These are phyloP conservation scores for Drosophila peninsularis DNA, from an alignment of 2,888 invertebrate species.

Conservation along the genomic window DNA sequence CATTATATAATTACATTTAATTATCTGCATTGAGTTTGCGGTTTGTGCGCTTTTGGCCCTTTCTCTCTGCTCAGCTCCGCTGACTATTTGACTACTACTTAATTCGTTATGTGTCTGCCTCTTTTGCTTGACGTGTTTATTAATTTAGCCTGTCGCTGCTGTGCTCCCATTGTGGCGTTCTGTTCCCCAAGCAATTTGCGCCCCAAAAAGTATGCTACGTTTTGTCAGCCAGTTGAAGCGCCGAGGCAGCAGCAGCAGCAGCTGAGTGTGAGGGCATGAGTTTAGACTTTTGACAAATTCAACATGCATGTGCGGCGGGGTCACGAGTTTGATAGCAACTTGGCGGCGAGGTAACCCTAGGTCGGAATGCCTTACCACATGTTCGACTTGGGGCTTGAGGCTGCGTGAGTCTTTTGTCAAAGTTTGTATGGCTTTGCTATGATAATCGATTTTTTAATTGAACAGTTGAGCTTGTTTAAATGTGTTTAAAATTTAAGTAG, in stretches of 20 bases:
- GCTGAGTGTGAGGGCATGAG: constrained; percentile 1
- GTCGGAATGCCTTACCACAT: background rate
- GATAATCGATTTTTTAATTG: constrained; percentile 10
- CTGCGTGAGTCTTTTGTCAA: background rate
- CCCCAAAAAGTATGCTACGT: constrained; percentile 56
- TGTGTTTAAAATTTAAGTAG: background rate
- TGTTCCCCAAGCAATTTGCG: constrained; percentile 24
- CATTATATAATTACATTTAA: constrained; percentile 78
- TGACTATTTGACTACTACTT: constrained; percentile 16
- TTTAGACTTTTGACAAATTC: constrained; percentile 31
- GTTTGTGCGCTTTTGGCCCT: constrained; percentile 19
- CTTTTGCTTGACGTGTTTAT: constrained; percentile 49
- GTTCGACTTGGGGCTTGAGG: constrained; percentile 15
- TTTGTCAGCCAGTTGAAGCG: constrained; percentile 38
- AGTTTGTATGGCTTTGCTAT: constrained; percentile 2
- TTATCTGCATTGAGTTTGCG: constrained; percentile 75
- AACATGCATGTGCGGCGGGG: constrained; percentile 12
- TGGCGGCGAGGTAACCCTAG: background rate
- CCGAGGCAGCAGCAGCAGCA: constrained; percentile 11
- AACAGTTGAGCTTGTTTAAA: background rate
- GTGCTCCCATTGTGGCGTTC: constrained; percentile 24
- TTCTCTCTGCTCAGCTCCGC: constrained; percentile 6
- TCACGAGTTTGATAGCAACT: constrained; percentile 11
- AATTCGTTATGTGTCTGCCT: constrained; percentile 6
- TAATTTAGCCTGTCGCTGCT: constrained; percentile 57